Conservation (phyloP, 2,888 invertebrate species). For the Oscheius sp. region DNA sequence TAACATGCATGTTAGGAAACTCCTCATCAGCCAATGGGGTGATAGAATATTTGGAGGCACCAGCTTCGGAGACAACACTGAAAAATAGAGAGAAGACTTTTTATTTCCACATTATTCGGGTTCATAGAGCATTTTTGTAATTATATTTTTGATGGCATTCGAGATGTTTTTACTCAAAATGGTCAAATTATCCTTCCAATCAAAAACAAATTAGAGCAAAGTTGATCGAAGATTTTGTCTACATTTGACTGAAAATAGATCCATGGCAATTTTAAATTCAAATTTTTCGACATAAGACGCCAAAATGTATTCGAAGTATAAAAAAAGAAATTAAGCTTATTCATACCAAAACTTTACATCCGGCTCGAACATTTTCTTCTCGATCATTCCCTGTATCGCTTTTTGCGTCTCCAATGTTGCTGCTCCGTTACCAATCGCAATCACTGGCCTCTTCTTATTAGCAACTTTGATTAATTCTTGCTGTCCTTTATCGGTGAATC, state of each 20-base stretch:
- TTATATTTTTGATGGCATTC: too few species aligned
- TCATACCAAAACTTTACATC: constrained; percentile 75
- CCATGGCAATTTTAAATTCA: too few species aligned
- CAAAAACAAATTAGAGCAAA: too few species aligned
- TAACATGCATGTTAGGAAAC: constrained; percentile 84
- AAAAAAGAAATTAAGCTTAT: neutral
- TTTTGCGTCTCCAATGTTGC: constrained; percentile 87
- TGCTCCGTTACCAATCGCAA: constrained; percentile 89
- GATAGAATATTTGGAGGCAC: constrained; percentile 90
- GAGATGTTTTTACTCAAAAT: too few species aligned
- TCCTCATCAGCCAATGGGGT: constrained; percentile 84
- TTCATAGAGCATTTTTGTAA: too few species aligned
- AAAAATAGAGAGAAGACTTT: constrained; percentile 70
- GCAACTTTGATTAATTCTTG: too few species aligned
- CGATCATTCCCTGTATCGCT: constrained; percentile 78
- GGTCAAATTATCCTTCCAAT: too few species aligned
- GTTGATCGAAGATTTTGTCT: too few species aligned
- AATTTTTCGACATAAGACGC: too few species aligned
- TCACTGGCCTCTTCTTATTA: constrained; percentile 75
- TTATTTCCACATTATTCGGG: too few species aligned
- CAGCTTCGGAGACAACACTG: constrained; percentile 87
- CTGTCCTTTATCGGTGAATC: constrained; percentile 51
- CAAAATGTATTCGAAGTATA: too few species aligned
- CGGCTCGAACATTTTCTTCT: constrained; percentile 74
- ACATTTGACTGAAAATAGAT: too few species aligned